Percentiles rank a stretch among this genome's conserved stretches.
Conservation (phyloP, 2,888 invertebrate species). For the Sicus ferrugineus region DNA sequence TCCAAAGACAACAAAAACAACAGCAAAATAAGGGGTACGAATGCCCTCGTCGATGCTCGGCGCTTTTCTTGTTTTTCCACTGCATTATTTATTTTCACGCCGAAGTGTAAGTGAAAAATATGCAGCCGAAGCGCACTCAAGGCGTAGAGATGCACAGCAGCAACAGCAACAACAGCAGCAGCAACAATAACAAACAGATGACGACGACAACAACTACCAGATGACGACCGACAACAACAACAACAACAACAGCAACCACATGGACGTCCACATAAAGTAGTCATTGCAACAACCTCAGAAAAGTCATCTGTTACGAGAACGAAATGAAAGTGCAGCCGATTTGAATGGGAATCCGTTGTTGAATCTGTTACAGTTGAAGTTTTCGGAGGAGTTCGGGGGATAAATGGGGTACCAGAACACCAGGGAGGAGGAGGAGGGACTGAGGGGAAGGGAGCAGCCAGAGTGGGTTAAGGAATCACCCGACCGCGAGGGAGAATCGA, state of each 20-base stretch:
- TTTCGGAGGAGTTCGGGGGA: too few relatives aligned
- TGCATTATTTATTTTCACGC: neutral
- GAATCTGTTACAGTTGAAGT: too few relatives aligned
- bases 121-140: neutral
- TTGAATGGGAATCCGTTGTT: too few relatives aligned
- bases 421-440: too few relatives aligned
- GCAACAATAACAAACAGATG: neutral
- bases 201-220: neutral
- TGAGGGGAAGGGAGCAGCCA: too few relatives aligned
- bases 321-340: too few relatives aligned
- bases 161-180: neutral
- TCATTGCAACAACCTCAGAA: too few relatives aligned
- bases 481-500: too few relatives aligned
- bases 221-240: conserved; percentile 1
- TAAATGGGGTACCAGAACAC: too few relatives aligned
- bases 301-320: too few relatives aligned
- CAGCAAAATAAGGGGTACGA: neutral
- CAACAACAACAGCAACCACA: neutral
- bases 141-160: neutral
- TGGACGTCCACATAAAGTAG: too few relatives aligned
- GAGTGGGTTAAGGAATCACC: too few relatives aligned
- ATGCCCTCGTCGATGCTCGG: neutral
- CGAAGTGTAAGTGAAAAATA: neutral
- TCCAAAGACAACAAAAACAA: conserved; percentile 17
- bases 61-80: neutral